These are phyloP conservation scores for Python bivittatus DNA, from an alignment of 2,113 vertebrate genomes.

Conservation along the genomic window DNA sequence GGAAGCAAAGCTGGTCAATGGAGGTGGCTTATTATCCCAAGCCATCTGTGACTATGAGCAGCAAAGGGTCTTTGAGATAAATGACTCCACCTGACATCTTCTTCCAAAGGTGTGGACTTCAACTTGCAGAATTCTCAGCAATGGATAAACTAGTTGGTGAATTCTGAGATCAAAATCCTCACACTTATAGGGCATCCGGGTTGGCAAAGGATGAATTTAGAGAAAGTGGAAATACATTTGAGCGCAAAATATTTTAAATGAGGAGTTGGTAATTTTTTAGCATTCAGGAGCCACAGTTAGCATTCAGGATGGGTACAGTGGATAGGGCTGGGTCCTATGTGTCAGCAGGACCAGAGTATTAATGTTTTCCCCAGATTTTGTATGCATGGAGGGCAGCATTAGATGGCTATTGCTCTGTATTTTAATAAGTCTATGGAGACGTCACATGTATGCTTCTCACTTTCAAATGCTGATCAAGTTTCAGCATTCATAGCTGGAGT, in stretches of 20 bases:
- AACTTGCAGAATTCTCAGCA: neutral
- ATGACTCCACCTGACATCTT: too few relatives aligned
- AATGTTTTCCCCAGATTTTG: neutral
- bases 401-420: neutral
- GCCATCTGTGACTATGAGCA: too few relatives aligned
- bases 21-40: too few relatives aligned
- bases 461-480: neutral
- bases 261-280: neutral
- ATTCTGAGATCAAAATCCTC: neutral
- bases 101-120: too few relatives aligned
- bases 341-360: neutral
- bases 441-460: neutral
- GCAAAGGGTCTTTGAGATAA: too few relatives aligned
- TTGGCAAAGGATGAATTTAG: neutral
- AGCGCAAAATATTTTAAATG: neutral
- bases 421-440: neutral
- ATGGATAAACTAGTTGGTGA: neutral
- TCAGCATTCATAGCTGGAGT: neutral
- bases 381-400: neutral
- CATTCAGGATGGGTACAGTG: neutral
- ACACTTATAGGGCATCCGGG: neutral
- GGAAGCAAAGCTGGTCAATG: too few relatives aligned
- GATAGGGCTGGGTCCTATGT: neutral
- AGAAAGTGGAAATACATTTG: neutral
- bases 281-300: neutral